Evolutionary conservation across 2,888 invertebrate genomes (phyloP).

Genomic region (Rotaria sp.): DNA sequence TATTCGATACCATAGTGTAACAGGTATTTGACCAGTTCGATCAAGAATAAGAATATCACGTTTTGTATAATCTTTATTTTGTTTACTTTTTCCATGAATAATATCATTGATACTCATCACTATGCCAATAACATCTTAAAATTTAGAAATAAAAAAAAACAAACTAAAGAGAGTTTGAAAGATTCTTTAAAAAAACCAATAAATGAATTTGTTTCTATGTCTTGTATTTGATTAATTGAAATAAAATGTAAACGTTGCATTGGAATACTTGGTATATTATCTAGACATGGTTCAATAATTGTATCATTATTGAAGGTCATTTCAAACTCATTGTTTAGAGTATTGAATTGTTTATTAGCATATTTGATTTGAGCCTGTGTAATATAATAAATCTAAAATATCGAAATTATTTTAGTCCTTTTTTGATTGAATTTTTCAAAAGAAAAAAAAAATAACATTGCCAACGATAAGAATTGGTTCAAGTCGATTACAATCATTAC

Average conservation of each 20-base stretch:
- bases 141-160: conserved; percentile 38
- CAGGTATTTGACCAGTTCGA: conserved; percentile 64
- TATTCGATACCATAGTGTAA: conserved; percentile 81
- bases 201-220: conserved; percentile 62
- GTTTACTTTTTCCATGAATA: conserved; percentile 66
- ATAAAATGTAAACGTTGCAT: not conserved
- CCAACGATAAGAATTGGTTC: conserved; percentile 75
- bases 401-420: not conserved
- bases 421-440: not conserved
- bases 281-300: conserved; percentile 55
- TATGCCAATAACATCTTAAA: conserved; percentile 76
- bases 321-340: conserved; percentile 86
- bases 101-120: conserved; percentile 69
- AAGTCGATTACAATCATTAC: conserved; percentile 76
- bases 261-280: conserved; percentile 44
- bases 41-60: conserved; percentile 80
- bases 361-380: conserved; percentile 76
- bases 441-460: conserved; percentile 43
- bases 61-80: conserved; percentile 76
- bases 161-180: not conserved
- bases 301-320: conserved; percentile 77
- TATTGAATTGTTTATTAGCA: conserved; percentile 80
- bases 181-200: not conserved
- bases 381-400: conserved; percentile 72
- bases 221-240: conserved; percentile 42